phyloP scores from a whole-genome alignment of 2,888 invertebrate species.

The Aethes cnicana region DNA sequence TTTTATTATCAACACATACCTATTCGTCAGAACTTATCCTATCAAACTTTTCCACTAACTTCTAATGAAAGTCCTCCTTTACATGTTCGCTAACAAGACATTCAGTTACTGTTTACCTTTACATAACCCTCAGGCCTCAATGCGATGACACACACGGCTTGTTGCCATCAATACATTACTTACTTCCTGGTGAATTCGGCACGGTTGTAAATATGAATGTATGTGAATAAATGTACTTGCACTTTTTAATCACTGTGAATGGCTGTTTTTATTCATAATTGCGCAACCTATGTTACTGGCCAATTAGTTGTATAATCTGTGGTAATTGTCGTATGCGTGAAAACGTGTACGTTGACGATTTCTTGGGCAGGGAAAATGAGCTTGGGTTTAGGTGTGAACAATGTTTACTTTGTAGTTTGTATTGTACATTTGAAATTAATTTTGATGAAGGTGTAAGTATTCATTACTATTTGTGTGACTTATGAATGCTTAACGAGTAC shows the following conservation, averaged over 20 bases:
- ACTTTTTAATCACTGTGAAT: constrained; percentile 8
- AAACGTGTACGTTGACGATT: background rate
- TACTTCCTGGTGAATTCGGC: constrained; percentile 24
- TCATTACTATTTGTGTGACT: too few species aligned
- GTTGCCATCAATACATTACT: constrained; percentile 16
- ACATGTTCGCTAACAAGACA: constrained; percentile 7
- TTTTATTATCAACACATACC: too few species aligned
- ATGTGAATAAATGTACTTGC: background rate
- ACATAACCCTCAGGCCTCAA: constrained; percentile 15
- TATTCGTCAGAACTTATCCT: too few species aligned
- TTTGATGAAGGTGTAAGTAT: background rate
- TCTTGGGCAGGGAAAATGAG: background rate
- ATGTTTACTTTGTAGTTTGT: too few species aligned
- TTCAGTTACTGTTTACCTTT: constrained; percentile 13
- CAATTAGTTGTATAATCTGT: constrained; percentile 19
- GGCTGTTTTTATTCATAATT: constrained; percentile 21
- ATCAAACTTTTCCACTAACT: too few species aligned
- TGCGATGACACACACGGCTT: constrained; percentile 26
- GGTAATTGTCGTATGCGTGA: background rate
- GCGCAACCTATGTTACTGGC: constrained; percentile 19
- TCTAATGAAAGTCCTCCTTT: too few species aligned
- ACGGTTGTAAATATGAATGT: constrained; percentile 11
- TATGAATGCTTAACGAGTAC: too few species aligned
- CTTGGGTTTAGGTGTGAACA: too few species aligned
- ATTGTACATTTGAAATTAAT: too few species aligned